Conservation (phyloP, 2,888 invertebrate genomes). For the Poecilus cupreus region DNA sequence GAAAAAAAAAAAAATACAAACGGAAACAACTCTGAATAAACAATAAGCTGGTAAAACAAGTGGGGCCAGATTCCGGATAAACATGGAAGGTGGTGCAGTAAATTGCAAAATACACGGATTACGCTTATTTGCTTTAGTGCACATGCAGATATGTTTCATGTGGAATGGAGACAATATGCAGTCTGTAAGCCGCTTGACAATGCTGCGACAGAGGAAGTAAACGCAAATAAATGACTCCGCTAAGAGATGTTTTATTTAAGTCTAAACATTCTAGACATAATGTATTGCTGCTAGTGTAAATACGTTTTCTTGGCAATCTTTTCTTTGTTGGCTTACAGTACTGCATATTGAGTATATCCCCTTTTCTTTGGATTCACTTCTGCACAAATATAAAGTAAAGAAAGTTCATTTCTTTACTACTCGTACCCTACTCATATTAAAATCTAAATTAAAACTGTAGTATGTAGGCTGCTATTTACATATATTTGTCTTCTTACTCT, state of each 20-base stretch:
- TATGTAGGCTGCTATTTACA: too few species aligned
- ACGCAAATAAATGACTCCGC: background rate
- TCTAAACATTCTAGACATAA: background rate
- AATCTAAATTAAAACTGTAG: too few species aligned
- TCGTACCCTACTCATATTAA: too few species aligned
- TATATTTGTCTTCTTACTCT: too few species aligned
- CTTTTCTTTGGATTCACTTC: background rate
- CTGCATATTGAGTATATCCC: background rate
- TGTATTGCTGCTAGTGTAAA: background rate
- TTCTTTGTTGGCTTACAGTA: background rate
- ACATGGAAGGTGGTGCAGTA: constrained; percentile 5
- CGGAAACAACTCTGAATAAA: constrained; percentile 26
- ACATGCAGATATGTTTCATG: background rate
- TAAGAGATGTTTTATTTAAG: background rate
- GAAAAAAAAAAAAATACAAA: constrained; percentile 22
- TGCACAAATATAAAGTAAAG: background rate
- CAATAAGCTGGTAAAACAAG: constrained; percentile 9
- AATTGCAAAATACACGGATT: constrained; percentile 15
- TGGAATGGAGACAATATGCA: background rate
- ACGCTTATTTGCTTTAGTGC: background rate
- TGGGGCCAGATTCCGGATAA: background rate
- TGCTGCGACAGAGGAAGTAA: background rate
- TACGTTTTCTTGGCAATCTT: background rate
- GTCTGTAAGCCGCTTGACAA: background rate
- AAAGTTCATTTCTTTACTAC: too few species aligned